A percentile compares a stretch with the other conserved stretches of the same genome.
phyloP scores from a whole-genome alignment of 2,888 invertebrate genomes.

The Prosapia bicincta region DNA sequence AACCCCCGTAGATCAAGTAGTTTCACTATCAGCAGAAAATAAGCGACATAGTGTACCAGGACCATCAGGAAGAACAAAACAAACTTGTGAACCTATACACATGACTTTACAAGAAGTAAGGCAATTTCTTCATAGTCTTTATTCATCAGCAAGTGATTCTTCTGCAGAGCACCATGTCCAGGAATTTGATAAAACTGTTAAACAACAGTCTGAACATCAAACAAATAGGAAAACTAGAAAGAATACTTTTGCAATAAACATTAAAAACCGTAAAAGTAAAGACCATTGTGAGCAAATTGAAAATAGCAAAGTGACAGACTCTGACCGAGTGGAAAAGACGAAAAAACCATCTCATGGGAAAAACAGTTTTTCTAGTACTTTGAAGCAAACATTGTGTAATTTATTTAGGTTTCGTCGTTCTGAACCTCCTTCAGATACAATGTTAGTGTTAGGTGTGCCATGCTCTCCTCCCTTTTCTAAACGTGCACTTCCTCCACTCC shows the following conservation, averaged over 20 bases:
- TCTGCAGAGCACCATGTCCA: constrained; percentile 3
- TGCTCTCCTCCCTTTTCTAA: constrained; percentile 53
- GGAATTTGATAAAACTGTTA: neutral
- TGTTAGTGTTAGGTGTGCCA: constrained; percentile 36
- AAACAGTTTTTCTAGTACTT: constrained; percentile 65
- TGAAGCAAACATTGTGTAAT: constrained; percentile 82
- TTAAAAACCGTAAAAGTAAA: constrained; percentile 58
- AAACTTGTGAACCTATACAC: constrained; percentile 69
- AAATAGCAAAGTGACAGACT: neutral
- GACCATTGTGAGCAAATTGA: constrained; percentile 40
- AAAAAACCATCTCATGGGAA: constrained; percentile 56
- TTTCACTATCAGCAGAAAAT: neutral
- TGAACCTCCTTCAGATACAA: constrained; percentile 29
- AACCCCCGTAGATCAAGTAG: neutral
- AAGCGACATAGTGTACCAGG: constrained; percentile 29
- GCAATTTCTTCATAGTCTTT: constrained; percentile 76
- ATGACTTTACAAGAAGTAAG: constrained; percentile 83
- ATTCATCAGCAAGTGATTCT: constrained; percentile 50
- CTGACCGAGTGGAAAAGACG: constrained; percentile 42
- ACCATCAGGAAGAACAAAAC: neutral
- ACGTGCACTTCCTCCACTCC: constrained; percentile 65
- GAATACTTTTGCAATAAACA: constrained; percentile 57
- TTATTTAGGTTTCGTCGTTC: constrained; percentile 57
- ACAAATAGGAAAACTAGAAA: constrained; percentile 44
- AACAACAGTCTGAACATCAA: constrained; percentile 18